Evolutionary conservation across 2,113 vertebrate genomes (phyloP).

Genomic region (Misgurnus anguillicaudatus): DNA sequence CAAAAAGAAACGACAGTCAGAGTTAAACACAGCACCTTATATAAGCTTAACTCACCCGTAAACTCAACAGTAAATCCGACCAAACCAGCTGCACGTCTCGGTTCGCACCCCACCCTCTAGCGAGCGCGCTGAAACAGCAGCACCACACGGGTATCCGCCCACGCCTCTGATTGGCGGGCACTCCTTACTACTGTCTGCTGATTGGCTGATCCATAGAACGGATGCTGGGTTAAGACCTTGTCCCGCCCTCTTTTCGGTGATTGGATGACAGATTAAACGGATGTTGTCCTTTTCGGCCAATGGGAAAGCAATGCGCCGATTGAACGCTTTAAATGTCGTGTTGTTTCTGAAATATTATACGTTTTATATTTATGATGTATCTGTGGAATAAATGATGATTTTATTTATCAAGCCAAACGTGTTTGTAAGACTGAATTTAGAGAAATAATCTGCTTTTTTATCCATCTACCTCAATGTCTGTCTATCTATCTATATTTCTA

Average conservation of each 20-base stretch:
- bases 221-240: neutral
- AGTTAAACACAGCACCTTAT: constrained; percentile 33
- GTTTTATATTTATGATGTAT: neutral
- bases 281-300: constrained; percentile 10
- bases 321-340: neutral
- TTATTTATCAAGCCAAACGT: too few relatives aligned
- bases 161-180: neutral
- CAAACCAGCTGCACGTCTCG: constrained; percentile 33
- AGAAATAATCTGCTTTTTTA: too few relatives aligned
- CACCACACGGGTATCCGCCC: neutral
- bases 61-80: constrained; percentile 43
- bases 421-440: too few relatives aligned
- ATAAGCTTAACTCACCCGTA: constrained; percentile 53
- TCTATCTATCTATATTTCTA: too few relatives aligned
- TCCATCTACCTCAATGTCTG: too few relatives aligned
- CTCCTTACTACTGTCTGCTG: neutral
- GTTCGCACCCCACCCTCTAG: constrained; percentile 26
- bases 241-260: neutral
- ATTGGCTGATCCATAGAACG: neutral
- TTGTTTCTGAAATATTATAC: neutral
- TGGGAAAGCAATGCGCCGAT: constrained; percentile 14
- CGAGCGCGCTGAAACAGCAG: neutral
- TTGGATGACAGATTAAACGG: constrained; percentile 16
- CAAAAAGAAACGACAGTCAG: neutral
- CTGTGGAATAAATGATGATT: too few relatives aligned